Percentiles rank a stretch among this genome's conserved stretches.
Evolutionary conservation across 2,888 invertebrate genomes (phyloP).

Genomic region (Rhogogaster chlorosoma): DNA sequence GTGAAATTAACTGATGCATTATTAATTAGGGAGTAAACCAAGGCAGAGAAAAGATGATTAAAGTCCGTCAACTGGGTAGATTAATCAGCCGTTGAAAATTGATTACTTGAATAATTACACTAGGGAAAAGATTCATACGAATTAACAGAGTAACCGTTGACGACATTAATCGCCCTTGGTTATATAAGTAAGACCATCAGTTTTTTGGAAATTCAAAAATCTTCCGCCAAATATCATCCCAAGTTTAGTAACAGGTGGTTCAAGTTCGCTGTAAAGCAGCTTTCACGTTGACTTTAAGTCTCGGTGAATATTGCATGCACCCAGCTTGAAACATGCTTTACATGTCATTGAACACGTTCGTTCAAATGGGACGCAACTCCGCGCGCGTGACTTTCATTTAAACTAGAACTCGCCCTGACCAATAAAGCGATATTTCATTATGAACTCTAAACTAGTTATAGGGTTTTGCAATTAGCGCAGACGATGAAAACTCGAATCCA

Average conservation of each 20-base stretch:
- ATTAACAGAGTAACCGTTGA: not conserved
- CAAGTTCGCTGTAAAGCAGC: not conserved
- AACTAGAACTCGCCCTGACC: constrained; percentile 21
- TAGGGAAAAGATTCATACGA: not conserved
- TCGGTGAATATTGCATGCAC: not conserved
- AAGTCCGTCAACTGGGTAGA: not conserved
- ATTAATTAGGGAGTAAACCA: not conserved
- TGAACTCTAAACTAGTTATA: not conserved
- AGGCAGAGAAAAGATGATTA: not conserved
- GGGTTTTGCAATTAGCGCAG: not conserved
- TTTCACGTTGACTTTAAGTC: constrained; percentile 4
- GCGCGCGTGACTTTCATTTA: constrained; percentile 44
- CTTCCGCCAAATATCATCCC: not conserved
- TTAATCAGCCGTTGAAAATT: not conserved
- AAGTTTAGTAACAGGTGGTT: constrained; percentile 23
- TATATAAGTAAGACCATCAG: not conserved
- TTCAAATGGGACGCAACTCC: constrained; percentile 36
- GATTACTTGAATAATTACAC: not conserved
- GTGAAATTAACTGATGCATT: not conserved
- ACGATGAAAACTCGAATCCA: not conserved
- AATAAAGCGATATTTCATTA: constrained; percentile 1
- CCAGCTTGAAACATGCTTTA: constrained; percentile 17
- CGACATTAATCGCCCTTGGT: not conserved
- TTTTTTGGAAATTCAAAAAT: not conserved
- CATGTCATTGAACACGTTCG: constrained; percentile 46